Conservation (phyloP, 2,113 vertebrate genomes). For the Zosterops pallidus region DNA sequence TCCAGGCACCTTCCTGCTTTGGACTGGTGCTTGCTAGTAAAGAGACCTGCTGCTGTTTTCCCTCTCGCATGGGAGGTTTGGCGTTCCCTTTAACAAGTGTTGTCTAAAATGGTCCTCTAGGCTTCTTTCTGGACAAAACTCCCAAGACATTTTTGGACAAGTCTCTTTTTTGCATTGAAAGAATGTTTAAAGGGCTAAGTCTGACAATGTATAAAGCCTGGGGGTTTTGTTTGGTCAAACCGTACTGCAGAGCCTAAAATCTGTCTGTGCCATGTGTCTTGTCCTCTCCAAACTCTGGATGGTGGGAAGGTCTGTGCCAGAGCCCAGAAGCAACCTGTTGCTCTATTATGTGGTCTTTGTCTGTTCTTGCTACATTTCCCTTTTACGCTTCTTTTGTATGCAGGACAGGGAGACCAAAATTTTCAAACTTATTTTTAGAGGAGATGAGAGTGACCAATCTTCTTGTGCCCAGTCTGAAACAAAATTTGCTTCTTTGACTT, state of each 20-base stretch:
- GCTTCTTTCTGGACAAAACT: neutral
- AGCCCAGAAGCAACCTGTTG: neutral
- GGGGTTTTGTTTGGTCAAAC: neutral
- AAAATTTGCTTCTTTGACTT: neutral
- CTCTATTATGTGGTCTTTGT: neutral
- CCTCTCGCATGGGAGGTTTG: rapidly evolving
- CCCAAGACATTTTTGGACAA: neutral
- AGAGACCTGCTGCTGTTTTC: neutral
- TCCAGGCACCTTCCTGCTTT: neutral
- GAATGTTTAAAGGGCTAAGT: neutral
- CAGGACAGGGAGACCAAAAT: neutral
- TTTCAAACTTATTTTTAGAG: neutral
- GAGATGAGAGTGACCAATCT: neutral
- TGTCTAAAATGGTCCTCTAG: neutral
- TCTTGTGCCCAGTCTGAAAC: neutral
- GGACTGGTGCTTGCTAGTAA: neutral
- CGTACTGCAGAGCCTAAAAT: neutral
- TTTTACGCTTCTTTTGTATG: neutral
- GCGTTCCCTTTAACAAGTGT: neutral
- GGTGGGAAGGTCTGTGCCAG: neutral
- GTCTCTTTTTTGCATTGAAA: neutral
- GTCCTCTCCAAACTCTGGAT: neutral
- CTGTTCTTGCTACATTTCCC: neutral
- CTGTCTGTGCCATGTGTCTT: neutral
- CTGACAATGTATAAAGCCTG: neutral